These are phyloP conservation scores for Paelopatides confundens DNA, from an alignment of 53 echinoderm and acorn worm genomes.

Conservation along the genomic window DNA sequence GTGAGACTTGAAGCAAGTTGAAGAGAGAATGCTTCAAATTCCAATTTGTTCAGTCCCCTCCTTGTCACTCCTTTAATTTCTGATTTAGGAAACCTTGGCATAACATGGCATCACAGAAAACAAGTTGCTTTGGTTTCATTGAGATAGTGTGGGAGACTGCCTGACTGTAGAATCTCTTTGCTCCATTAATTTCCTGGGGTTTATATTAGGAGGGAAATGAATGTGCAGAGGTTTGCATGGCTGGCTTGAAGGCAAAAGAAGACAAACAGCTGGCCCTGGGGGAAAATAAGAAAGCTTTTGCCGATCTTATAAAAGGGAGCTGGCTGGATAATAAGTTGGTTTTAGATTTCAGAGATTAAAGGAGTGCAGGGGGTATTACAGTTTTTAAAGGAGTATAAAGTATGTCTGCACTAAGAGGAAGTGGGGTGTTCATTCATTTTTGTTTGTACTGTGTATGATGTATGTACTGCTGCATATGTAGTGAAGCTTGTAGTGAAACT, in stretches of 20 bases:
- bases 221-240: slow-evolving; percentile 40
- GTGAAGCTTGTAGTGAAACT: too few species aligned
- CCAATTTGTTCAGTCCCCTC: neutral
- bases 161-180: neutral
- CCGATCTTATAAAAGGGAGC: slow-evolving; percentile 19
- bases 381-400: slow-evolving; percentile 9
- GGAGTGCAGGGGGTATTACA: neutral
- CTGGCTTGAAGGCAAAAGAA: slow-evolving; percentile 42
- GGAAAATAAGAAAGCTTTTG: slow-evolving; percentile 23
- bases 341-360: slow-evolving; percentile 39
- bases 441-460: too few species aligned
- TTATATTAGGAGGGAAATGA: slow-evolving; percentile 43
- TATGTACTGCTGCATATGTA: too few species aligned
- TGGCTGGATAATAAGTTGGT: slow-evolving; percentile 47
- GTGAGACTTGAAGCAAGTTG: slow-evolving; percentile 12
- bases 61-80: slow-evolving; percentile 38
- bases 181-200: slow-evolving; percentile 45
- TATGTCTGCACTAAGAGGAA: too few species aligned
- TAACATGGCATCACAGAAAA: neutral
- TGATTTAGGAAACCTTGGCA: neutral
- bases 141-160: neutral
- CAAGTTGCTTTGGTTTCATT: neutral
- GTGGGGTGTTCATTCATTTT: too few species aligned
- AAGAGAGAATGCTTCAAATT: neutral
- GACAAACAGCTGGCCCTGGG: slow-evolving; percentile 49